Conservation (phyloP, 2,113 vertebrate genomes). For the Telmatochromis brichardi region DNA sequence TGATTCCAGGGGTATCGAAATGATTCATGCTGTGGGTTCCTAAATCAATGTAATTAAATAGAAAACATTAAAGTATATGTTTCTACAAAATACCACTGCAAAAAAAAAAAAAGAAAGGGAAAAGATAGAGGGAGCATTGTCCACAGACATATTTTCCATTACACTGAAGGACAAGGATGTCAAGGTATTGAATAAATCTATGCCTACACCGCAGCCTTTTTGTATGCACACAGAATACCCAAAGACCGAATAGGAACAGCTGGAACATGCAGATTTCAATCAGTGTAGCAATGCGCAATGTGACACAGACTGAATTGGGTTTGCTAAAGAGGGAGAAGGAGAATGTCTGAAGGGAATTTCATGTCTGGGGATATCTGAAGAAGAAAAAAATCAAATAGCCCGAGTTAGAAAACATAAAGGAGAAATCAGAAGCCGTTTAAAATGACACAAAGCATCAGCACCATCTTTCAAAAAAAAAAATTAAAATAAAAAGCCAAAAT, state of each 20-base stretch:
- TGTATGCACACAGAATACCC: background rate
- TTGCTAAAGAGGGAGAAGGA: background rate
- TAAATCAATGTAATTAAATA: background rate
- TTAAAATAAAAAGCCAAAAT: background rate
- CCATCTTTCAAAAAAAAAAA: background rate
- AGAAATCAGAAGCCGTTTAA: background rate
- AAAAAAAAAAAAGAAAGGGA: background rate
- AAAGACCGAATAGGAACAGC: background rate
- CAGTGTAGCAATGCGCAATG: background rate
- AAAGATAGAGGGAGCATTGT: background rate
- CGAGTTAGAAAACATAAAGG: background rate
- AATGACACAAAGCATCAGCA: background rate
- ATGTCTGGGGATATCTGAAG: background rate
- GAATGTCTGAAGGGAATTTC: background rate
- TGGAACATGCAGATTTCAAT: constrained; percentile 15
- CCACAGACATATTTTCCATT: background rate
- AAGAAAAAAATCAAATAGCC: background rate
- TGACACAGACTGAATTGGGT: background rate
- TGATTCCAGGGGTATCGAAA: background rate
- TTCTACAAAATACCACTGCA: background rate
- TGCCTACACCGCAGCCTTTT: background rate
- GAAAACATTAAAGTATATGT: background rate
- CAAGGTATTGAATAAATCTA: background rate
- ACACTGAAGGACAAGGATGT: background rate
- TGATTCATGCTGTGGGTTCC: background rate